Evolutionary conservation across 2,797 vertebrate genomes (phyloP).

Genomic region (Garrulus glandarius): DNA sequence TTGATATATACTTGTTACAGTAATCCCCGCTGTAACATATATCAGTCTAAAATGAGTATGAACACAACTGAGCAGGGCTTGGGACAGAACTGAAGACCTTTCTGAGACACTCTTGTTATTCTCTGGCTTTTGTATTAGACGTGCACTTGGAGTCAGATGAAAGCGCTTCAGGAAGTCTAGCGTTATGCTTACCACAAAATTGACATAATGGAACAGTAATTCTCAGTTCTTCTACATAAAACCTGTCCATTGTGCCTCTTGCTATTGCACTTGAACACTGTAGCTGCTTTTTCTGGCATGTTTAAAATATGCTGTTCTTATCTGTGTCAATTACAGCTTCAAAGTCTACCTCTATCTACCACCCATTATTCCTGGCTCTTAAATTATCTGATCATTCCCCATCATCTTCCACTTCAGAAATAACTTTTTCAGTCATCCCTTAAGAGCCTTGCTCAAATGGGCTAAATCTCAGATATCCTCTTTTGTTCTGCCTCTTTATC

Average conservation of each 20-base stretch:
- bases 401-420: constrained; percentile 6
- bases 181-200: not conserved
- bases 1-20: too few species aligned
- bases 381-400: not conserved
- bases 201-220: constrained; percentile 48
- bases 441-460: not conserved
- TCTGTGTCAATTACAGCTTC: constrained; percentile 30
- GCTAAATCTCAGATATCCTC: not conserved
- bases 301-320: constrained; percentile 22
- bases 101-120: not conserved
- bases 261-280: not conserved
- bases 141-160: not conserved
- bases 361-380: not conserved
- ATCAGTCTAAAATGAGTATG: not conserved
- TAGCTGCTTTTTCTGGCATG: constrained; percentile 18
- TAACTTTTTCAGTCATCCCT: not conserved
- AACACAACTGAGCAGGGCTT: not conserved
- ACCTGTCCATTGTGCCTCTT: constrained; percentile 3
- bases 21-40: too few species aligned
- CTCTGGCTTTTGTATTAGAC: not conserved
- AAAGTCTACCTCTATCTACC: constrained; percentile 1
- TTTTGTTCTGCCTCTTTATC: not conserved
- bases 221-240: constrained; percentile 43
- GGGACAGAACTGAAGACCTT: not conserved
- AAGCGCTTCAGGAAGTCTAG: constrained; percentile 7